Conservation (phyloP, 1,140 invertebrate genomes). For the Pseudoatta argentina region DNA sequence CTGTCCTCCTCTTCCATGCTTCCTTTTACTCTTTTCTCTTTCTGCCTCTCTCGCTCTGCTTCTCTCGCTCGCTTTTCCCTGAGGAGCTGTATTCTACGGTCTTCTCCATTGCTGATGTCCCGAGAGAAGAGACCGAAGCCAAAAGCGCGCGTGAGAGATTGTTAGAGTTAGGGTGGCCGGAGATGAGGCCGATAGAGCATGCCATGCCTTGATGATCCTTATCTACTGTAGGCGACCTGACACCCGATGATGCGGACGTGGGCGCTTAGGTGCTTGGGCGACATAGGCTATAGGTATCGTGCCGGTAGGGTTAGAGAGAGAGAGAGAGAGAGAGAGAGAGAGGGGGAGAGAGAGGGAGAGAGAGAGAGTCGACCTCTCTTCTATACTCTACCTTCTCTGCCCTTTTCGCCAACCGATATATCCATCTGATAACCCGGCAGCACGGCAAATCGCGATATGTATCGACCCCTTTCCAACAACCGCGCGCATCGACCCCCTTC, state of each 20-base stretch:
- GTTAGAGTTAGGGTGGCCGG: constrained; percentile 76
- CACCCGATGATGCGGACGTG: constrained; percentile 73
- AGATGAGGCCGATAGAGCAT: constrained; percentile 83
- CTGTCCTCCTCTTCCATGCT: constrained; percentile 78
- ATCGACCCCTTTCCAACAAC: constrained; percentile 78
- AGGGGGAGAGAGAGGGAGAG: neutral
- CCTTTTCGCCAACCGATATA: constrained; percentile 65
- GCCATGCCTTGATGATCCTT: constrained; percentile 82
- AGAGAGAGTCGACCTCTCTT: constrained; percentile 31
- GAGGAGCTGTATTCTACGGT: constrained; percentile 31
- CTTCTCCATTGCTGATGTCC: constrained; percentile 59
- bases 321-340: too few species aligned
- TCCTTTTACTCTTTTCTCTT: constrained; percentile 75
- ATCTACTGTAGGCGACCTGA: constrained; percentile 73
- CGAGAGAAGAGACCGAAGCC: constrained; percentile 58
- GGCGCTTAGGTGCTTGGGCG: constrained; percentile 74
- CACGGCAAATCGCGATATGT: constrained; percentile 81
- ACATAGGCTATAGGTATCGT: constrained; percentile 46
- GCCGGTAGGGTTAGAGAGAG: constrained; percentile 47
- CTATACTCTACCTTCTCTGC: constrained; percentile 44
- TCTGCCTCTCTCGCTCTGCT: constrained; percentile 59
- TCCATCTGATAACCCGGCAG: constrained; percentile 75
- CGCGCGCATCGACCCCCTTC: constrained; percentile 60
- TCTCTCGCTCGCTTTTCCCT: constrained; percentile 18
- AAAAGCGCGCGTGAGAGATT: constrained; percentile 72